phyloP scores from a whole-genome alignment of 2,113 vertebrate genomes.

The Castor canadensis region DNA sequence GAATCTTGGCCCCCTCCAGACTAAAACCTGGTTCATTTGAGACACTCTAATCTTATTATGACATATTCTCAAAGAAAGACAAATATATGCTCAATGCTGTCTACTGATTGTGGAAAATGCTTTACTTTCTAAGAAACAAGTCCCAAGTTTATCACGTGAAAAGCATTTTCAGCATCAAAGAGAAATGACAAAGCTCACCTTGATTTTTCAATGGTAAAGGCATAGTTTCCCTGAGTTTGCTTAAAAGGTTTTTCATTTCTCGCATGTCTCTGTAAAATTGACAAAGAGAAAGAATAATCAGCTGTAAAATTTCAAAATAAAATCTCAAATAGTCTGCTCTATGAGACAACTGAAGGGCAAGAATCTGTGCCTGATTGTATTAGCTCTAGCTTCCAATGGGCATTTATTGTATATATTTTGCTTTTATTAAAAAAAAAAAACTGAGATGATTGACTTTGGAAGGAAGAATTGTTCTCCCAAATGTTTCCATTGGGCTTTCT shows the following conservation, averaged over 20 bases:
- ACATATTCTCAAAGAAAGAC: neutral
- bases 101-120: neutral
- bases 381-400: neutral
- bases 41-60: neutral
- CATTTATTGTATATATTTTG: constrained; percentile 50
- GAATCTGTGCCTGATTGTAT: neutral
- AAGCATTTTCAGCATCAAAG: constrained; percentile 23
- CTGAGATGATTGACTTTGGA: neutral
- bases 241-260: constrained; percentile 99
- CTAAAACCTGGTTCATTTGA: neutral
- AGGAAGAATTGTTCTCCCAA: neutral
- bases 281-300: constrained; percentile 67
- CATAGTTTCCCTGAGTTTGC: constrained; percentile 99
- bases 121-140: constrained; percentile 39
- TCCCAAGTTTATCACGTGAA: neutral
- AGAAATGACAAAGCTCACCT: constrained; percentile 86
- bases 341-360: neutral
- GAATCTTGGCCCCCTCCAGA: neutral
- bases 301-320: constrained; percentile 28
- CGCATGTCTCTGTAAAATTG: constrained; percentile 92
- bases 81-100: neutral
- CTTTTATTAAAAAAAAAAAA: constrained; percentile 20
- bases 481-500: neutral
- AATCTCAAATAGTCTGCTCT: neutral
- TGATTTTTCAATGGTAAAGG: constrained; percentile 99